Conservation (phyloP, 2,888 invertebrate genomes). For the Cepaea hortensis region DNA sequence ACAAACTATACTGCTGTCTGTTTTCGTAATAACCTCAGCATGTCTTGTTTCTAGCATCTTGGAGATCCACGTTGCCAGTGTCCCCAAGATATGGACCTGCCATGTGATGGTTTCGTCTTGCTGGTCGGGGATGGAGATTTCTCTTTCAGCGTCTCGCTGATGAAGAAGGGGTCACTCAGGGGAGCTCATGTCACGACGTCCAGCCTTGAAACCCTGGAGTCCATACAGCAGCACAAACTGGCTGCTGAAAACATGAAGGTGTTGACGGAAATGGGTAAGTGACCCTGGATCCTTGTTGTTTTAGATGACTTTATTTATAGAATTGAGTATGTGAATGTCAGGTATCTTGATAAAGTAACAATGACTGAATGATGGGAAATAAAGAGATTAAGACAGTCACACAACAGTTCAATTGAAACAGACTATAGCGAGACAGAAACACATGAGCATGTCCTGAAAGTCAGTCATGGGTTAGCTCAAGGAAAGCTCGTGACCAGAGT, state of each 20-base stretch:
- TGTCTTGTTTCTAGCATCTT: too few species aligned
- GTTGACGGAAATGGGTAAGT: conserved; percentile 47
- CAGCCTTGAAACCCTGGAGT: conserved; percentile 75
- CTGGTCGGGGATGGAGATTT: conserved; percentile 80
- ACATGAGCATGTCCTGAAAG: too few species aligned
- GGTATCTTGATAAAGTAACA: too few species aligned
- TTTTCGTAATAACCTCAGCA: too few species aligned
- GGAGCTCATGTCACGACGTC: conserved; percentile 74
- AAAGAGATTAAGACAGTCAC: too few species aligned
- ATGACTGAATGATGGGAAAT: too few species aligned
- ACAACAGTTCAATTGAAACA: too few species aligned
- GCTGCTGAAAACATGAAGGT: conserved; percentile 60
- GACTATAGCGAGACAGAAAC: too few species aligned
- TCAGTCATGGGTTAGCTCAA: too few species aligned
- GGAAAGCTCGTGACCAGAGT: too few species aligned
- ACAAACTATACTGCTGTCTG: too few species aligned
- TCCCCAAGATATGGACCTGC: conserved; percentile 52
- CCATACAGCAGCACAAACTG: conserved; percentile 66
- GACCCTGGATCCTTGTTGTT: neutral
- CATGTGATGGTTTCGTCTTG: conserved; percentile 64
- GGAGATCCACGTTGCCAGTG: too few species aligned
- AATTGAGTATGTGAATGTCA: neutral
- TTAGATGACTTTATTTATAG: neutral
- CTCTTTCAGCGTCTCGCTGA: conserved; percentile 78
- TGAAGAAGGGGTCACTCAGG: conserved; percentile 57